Conservation (phyloP, 2,888 invertebrate genomes). For the Drosophila testacea region DNA sequence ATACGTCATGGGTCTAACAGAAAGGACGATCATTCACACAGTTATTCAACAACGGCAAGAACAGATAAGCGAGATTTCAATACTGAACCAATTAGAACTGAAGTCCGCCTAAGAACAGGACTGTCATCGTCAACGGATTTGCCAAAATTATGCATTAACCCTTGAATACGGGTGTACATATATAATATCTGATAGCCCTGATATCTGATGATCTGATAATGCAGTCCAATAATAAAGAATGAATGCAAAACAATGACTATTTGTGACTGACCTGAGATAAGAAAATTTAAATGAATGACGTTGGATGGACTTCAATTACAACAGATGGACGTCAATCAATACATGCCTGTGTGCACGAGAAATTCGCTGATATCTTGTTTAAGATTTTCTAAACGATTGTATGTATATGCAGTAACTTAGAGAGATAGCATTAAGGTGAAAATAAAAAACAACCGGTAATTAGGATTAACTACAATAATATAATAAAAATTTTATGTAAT, state of each 20-base stretch:
- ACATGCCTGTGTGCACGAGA: slow-evolving; percentile 56
- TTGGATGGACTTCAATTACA: slow-evolving; percentile 52
- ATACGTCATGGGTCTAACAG: slow-evolving; percentile 69
- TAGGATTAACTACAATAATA: slow-evolving; percentile 69
- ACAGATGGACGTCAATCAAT: slow-evolving; percentile 45
- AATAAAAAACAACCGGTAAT: slow-evolving; percentile 69
- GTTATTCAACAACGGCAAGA: slow-evolving; percentile 54
- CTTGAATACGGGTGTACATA: slow-evolving; percentile 5
- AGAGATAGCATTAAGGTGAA: slow-evolving; percentile 60
- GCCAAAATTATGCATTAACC: slow-evolving; percentile 69
- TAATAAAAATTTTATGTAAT: slow-evolving; percentile 82
- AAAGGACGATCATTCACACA: slow-evolving; percentile 73
- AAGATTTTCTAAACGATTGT: slow-evolving; percentile 65
- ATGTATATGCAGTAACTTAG: slow-evolving; percentile 67
- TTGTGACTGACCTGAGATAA: slow-evolving; percentile 65
- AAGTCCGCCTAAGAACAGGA: slow-evolving; percentile 72
- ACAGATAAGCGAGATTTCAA: slow-evolving; percentile 75
- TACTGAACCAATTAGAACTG: slow-evolving; percentile 76
- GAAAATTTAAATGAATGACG: slow-evolving; percentile 48
- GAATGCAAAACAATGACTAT: slow-evolving; percentile 78
- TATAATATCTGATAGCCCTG: slow-evolving; percentile 11
- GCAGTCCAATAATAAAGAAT: slow-evolving; percentile 79
- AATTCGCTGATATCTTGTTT: slow-evolving; percentile 63
- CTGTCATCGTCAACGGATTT: slow-evolving; percentile 68
- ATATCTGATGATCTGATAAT: slow-evolving; percentile 29